phyloP scores from a whole-genome alignment of 2,113 vertebrate genomes.

The Limanda limanda region DNA sequence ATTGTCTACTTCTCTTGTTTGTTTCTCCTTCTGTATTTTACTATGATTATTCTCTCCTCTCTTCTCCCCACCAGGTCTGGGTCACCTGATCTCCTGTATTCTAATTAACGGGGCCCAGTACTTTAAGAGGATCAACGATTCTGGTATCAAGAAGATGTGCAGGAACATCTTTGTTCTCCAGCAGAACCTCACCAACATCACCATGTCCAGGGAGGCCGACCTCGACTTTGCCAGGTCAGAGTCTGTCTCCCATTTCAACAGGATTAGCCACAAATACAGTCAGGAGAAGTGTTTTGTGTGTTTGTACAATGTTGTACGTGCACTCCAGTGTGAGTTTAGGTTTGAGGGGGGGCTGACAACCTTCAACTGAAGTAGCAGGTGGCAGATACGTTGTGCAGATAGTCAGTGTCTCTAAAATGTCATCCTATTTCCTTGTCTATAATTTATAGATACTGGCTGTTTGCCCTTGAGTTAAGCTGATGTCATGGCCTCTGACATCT shows the following conservation, averaged over 20 bases:
- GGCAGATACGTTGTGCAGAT: neutral
- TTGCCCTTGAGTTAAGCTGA: neutral
- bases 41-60: neutral
- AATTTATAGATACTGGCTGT: neutral
- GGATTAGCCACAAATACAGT: neutral
- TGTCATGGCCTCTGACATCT: constrained; percentile 13
- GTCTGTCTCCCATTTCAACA: neutral
- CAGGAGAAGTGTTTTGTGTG: neutral
- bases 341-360: neutral
- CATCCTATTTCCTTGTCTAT: constrained; percentile 1
- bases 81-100: constrained; percentile 98
- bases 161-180: constrained; percentile 99
- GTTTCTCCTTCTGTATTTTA: neutral
- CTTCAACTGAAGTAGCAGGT: neutral
- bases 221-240: constrained; percentile 95
- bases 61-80: constrained; percentile 83
- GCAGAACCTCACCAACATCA: constrained; percentile 99
- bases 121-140: constrained; percentile 98
- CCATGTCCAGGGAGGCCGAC: constrained; percentile 98
- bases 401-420: neutral
- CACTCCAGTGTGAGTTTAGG: neutral
- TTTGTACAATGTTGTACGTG: neutral
- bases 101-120: constrained; percentile 99
- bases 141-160: constrained; percentile 99
- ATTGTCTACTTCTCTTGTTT: neutral